phyloP scores from a whole-genome alignment of 2,888 invertebrate genomes.

The Drosophila paramelanica region DNA sequence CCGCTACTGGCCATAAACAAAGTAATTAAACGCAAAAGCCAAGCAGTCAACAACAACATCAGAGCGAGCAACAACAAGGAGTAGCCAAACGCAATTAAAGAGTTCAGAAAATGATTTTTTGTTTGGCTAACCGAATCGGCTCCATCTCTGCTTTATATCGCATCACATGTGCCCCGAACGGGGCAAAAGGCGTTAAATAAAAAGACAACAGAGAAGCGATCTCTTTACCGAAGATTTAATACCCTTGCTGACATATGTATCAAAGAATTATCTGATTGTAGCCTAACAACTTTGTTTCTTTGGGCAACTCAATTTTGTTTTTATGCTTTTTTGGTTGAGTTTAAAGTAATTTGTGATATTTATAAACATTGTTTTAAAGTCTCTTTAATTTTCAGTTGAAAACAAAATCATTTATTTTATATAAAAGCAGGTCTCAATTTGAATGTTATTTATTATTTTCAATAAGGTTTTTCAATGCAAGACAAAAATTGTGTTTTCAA shows the following conservation, averaged over 20 bases:
- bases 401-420: too few species aligned
- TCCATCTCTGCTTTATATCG: constrained; percentile 65
- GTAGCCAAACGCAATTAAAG: constrained; percentile 71
- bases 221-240: neutral
- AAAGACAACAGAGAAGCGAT: constrained; percentile 2
- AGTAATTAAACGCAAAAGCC: constrained; percentile 78
- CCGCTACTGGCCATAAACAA: constrained; percentile 74
- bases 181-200: constrained; percentile 32
- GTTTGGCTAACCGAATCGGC: constrained; percentile 34
- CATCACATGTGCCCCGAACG: constrained; percentile 40
- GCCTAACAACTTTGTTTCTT: neutral
- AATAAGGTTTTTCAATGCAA: too few species aligned
- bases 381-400: too few species aligned
- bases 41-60: constrained; percentile 40
- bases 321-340: neutral
- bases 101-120: constrained; percentile 72
- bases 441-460: too few species aligned
- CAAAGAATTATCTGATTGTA: neutral
- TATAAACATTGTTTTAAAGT: too few species aligned
- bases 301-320: neutral
- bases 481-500: too few species aligned
- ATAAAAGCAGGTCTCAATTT: too few species aligned
- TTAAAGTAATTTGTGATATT: too few species aligned
- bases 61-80: constrained; percentile 30
- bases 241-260: constrained; percentile 1